Base-by-base conservation (phyloP, 1,140 invertebrate species). In the Anagrus nilaparvatae region DNA sequence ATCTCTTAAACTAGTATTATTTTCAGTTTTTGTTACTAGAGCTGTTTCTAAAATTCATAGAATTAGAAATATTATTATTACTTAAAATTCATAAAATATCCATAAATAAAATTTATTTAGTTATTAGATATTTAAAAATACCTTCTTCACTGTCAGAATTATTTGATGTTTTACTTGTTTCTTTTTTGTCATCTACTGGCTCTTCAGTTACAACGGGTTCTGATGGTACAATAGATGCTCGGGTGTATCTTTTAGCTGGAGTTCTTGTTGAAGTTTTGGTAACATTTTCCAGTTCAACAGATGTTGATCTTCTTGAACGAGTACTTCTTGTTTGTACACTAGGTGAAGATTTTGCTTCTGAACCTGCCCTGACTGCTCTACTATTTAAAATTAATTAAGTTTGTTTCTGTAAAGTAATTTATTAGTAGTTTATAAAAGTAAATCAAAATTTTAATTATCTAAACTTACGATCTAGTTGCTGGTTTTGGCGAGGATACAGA, bases 301-400 rank as follows among this genome's bases (percentile, higher is more conserved):
- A 63, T 30, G 44, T 60, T 13, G 61, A 54, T 42, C 60, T 52
- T 12, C 54, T 58, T 37, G 21, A 51, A 20, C 60, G 52, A 25
- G 50, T 61, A 9, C 3, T 8, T 40, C 48, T 48, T 8, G 18
- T 25, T 12, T 37, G 14, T 27, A 43, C 23, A 17, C 52, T 43
- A 18, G 56, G 34, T 10, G 45, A 39, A 2, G 57, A 53, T 9
- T 52, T 54, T 17, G 47, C 18, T 29, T 63, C 61, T 16, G 61
- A 63, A 4, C 51, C 52, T 45, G 61, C 60, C 47, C 61, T 55
- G 6, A 37, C 35, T 6, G 41, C 48, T 23, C 56, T 58, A 35
- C 46, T 47, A 29, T n/a, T n/a, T n/a, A n/a, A n/a, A n/a, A n/a
- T n/a, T n/a, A n/a, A n/a, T n/a, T n/a, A n/a, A n/a, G n/a, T n/a